phyloP scores from a whole-genome alignment of 2,113 vertebrate genomes.

The Tretioscincus oriximinensis region DNA sequence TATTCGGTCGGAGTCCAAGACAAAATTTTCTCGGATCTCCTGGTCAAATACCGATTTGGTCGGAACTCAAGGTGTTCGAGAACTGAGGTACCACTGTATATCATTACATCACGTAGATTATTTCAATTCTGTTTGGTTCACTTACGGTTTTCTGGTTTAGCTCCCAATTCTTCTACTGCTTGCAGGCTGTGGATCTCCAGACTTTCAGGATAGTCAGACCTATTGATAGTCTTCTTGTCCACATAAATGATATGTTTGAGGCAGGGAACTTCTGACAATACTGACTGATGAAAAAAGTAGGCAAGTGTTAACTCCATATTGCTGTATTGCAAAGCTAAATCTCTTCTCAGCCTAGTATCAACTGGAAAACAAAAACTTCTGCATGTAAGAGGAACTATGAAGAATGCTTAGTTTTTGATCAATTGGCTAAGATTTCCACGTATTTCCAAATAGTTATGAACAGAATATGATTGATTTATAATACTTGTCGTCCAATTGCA shows the following conservation, averaged over 20 bases:
- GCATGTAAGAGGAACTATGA: neutral
- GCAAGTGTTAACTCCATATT: neutral
- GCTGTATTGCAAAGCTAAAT: neutral
- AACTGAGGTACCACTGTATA: no score
- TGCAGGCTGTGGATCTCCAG: conserved; percentile 88
- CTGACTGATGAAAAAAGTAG: conserved; percentile 67
- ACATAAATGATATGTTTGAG: conserved; percentile 91
- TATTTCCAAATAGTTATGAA: neutral
- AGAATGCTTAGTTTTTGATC: neutral
- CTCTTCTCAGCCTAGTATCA: no score
- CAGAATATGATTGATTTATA: neutral
- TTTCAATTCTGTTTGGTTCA: conserved; percentile 39
- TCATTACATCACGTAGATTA: neutral
- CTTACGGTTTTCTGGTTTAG: conserved; percentile 89
- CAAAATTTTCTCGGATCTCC: no score
- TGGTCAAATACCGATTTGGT: no score
- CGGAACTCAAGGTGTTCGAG: no score
- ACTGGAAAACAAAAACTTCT: neutral
- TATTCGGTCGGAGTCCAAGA: no score
- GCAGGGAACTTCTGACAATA: conserved; percentile 77
- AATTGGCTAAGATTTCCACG: neutral
- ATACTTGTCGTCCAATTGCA: neutral
- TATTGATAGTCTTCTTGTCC: conserved; percentile 82
- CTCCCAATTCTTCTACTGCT: conserved; percentile 85
- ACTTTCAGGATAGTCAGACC: conserved; percentile 81